A percentile compares a stretch with the other conserved stretches of the same genome.
These are phyloP conservation scores for Serranus cabrilla DNA, from an alignment of 2,797 vertebrate species.

Conservation along the genomic window DNA sequence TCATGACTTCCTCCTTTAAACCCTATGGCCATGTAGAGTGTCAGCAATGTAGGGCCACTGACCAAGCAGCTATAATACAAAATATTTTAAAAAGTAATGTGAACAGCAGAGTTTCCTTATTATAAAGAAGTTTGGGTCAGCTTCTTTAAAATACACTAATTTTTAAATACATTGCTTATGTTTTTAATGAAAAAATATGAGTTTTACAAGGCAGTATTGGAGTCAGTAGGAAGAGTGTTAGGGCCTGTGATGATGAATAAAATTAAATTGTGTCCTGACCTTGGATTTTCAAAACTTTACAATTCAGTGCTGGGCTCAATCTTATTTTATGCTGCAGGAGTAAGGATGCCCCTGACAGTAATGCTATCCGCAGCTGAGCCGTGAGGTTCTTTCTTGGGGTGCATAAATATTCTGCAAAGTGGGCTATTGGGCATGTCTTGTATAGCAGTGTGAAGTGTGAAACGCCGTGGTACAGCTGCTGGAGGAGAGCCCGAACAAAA, in stretches of 20 bases:
- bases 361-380: not conserved
- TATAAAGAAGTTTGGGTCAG: not conserved
- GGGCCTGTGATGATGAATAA: not conserved
- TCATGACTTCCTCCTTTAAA: no score
- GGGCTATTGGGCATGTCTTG: not conserved
- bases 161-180: not conserved
- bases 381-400: not conserved
- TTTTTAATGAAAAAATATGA: not conserved
- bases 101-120: not conserved
- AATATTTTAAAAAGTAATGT: not conserved
- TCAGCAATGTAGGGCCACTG: no score
- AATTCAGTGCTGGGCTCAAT: not conserved
- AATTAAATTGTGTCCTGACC: not conserved
- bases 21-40: no score
- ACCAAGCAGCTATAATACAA: no score
- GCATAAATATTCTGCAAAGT: not conserved
- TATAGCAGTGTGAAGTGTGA: slow-evolving; percentile 11
- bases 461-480: not conserved
- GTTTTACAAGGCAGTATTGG: not conserved
- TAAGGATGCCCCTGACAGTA: slow-evolving; percentile 12
- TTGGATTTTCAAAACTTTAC: slow-evolving; percentile 9
- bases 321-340: slow-evolving; percentile 5
- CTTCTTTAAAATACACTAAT: not conserved
- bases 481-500: not conserved
- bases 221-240: not conserved